Percentiles rank a stretch among this genome's conserved stretches.
Evolutionary conservation across 2,888 invertebrate genomes (phyloP).

Genomic region (Lithodes maja): DNA sequence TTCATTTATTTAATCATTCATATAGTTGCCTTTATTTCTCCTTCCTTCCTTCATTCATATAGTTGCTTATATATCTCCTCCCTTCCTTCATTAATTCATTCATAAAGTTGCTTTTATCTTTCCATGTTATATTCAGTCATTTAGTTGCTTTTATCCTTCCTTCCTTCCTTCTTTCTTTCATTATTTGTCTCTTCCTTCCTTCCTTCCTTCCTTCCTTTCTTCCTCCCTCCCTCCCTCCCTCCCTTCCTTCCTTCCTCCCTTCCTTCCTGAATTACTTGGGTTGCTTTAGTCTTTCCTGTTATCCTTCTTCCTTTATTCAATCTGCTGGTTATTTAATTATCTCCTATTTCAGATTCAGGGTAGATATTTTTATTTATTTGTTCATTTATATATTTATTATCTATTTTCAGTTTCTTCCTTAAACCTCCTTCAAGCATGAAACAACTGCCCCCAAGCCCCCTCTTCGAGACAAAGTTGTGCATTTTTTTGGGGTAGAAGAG

Average conservation of each 20-base stretch:
- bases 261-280: background rate
- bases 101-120: background rate
- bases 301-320: background rate
- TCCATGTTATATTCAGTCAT: background rate
- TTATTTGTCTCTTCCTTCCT: background rate
- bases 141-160: background rate
- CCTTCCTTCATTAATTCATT: background rate
- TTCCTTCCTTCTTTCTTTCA: background rate
- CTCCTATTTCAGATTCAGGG: too few relatives aligned
- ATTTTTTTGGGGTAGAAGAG: too few relatives aligned
- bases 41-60: slow-evolving; percentile 16
- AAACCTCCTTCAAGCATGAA: too few relatives aligned
- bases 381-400: too few relatives aligned
- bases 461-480: too few relatives aligned
- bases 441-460: too few relatives aligned
- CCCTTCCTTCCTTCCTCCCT: background rate
- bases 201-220: background rate
- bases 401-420: too few relatives aligned
- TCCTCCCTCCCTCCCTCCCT: background rate
- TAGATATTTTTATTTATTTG: too few relatives aligned
- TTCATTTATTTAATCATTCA: background rate
- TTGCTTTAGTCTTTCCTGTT: background rate
- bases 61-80: background rate
- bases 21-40: background rate
- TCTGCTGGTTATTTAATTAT: too few relatives aligned